Conservation (phyloP, 2,797 vertebrate species). For the Semaprochilodus insignis region DNA sequence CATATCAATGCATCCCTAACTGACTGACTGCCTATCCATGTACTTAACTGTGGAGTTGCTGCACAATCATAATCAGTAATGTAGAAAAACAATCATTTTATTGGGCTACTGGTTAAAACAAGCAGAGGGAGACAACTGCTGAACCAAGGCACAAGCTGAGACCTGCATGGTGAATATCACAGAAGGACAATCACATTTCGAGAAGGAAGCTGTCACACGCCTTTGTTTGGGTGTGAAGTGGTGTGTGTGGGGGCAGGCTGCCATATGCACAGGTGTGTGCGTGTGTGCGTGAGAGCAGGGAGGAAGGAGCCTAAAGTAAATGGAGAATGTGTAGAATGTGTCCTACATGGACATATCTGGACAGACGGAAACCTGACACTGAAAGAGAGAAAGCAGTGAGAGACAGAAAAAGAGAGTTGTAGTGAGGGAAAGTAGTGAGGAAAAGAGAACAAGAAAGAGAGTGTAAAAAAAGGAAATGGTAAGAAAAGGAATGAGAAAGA, state of each 20-base stretch:
- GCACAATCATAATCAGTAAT: neutral
- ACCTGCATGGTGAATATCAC: constrained; percentile 49
- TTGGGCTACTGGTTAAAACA: neutral
- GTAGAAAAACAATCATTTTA: neutral
- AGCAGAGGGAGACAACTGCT: constrained; percentile 1
- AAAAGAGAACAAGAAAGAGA: neutral
- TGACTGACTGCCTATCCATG: neutral
- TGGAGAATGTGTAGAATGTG: constrained; percentile 14
- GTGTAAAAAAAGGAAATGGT: neutral
- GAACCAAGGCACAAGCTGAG: constrained; percentile 42
- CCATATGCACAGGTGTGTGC: constrained; percentile 23
- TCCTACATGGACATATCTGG: neutral
- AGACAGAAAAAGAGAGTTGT: neutral
- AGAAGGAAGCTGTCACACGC: constrained; percentile 28
- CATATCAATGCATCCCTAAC: neutral
- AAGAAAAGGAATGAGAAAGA: neutral
- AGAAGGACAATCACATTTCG: neutral
- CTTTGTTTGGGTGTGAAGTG: constrained; percentile 37
- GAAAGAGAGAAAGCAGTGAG: neutral
- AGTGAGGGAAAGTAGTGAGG: neutral
- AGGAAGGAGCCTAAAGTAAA: constrained; percentile 11
- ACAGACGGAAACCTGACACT: neutral
- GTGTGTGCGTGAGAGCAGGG: neutral
- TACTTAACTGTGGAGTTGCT: no score
- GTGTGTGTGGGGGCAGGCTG: constrained; percentile 29